Percentiles rank a stretch among this genome's conserved stretches.
Conservation (phyloP, 2,888 invertebrate genomes). For the Therioaphis trifolii region DNA sequence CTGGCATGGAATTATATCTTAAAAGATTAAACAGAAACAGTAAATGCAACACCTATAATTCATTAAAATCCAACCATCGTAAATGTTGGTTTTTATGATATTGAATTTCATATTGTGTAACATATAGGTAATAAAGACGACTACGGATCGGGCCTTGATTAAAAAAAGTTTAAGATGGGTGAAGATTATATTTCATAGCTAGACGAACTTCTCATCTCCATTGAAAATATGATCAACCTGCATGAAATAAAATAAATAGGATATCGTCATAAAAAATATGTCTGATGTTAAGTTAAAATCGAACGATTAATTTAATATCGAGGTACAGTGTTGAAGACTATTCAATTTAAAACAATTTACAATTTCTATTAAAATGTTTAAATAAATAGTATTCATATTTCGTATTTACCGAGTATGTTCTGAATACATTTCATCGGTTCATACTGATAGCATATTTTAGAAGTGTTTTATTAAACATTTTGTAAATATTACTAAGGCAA, state of each 20-base stretch:
- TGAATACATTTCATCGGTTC: too few species aligned
- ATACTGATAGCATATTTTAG: too few species aligned
- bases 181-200: slow-evolving; percentile 7
- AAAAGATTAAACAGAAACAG: background rate
- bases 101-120: slow-evolving; percentile 1
- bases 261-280: background rate
- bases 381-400: too few species aligned
- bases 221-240: background rate
- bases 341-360: too few species aligned
- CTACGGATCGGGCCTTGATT: background rate
- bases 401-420: too few species aligned
- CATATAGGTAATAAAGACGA: background rate
- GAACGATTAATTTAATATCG: too few species aligned
- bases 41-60: background rate
- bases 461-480: too few species aligned
- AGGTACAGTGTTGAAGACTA: too few species aligned
- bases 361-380: too few species aligned
- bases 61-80: background rate
- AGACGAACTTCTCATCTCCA: background rate
- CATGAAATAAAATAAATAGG: background rate
- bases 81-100: background rate
- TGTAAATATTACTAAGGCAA: too few species aligned
- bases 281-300: background rate
- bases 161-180: background rate
- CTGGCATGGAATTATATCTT: background rate